These are phyloP conservation scores for Fulica atra DNA, from an alignment of 2,113 vertebrate genomes.

Conservation along the genomic window DNA sequence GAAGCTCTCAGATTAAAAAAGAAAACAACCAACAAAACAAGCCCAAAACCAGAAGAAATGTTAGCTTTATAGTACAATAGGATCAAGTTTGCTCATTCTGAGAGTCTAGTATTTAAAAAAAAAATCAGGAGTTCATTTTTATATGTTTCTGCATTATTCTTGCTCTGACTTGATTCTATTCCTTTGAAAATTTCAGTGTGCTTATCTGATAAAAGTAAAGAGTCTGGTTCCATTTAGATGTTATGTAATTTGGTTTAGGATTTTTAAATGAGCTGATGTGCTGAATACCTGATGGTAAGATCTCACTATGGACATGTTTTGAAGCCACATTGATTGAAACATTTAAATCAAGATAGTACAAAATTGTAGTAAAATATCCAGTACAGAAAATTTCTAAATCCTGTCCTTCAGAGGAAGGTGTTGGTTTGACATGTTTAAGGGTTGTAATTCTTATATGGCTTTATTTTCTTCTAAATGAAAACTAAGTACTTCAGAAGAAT, in stretches of 20 bases:
- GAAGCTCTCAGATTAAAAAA: neutral
- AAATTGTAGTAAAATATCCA: neutral
- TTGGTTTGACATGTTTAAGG: neutral
- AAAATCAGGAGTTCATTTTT: neutral
- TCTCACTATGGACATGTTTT: neutral
- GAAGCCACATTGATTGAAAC: neutral
- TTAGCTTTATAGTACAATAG: neutral
- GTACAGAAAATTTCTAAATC: neutral
- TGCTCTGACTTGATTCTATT: neutral
- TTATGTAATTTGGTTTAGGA: neutral
- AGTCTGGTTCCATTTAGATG: neutral
- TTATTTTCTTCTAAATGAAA: neutral
- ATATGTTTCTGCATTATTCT: neutral
- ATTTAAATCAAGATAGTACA: neutral
- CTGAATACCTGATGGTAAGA: neutral
- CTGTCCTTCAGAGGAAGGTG: neutral
- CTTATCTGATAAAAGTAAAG: neutral
- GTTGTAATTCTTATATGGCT: neutral
- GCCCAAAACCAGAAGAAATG: too few species aligned
- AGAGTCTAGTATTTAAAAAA: neutral
- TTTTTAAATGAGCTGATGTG: neutral
- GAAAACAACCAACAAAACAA: neutral
- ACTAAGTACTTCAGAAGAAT: neutral
- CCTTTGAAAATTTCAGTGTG: neutral
- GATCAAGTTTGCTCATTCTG: neutral